Base-by-base conservation (phyloP, 2,888 invertebrate genomes). In the Falcaria lacertinaria region DNA sequence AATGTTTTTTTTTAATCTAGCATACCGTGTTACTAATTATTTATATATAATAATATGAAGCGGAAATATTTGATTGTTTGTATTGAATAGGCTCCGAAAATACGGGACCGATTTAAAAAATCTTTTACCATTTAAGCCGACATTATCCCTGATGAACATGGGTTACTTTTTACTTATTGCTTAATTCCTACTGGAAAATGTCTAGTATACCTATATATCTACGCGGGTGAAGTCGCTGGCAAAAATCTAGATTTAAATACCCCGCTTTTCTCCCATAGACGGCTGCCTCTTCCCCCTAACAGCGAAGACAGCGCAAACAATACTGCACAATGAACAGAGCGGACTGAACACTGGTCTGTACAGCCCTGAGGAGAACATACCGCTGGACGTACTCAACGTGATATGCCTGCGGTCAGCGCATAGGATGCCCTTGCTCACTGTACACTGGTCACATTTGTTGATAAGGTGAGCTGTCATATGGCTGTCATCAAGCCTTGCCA, bases 381-480 rank as follows among this genome's bases (percentile, higher is more conserved):
- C 90, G 0, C 57, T 93, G 15, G 83, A 88, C 15, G 72, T 83
- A 28, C 80, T 93, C 4, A 93, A 92, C 54, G 51, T 80, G 13
- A 80, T 90, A 34, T 93, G 94, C 69, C 55, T 93, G 37, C 80
- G 80, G 42, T 84, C 85, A 1, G 91, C 92, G 51, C 94, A 95
- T 5, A 80, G 92, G 4, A 72, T 95, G 57, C 96, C 96, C 0
- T 74, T 93, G 42, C 76, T 96, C 36, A 92, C 93, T 2, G 91
- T 94, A 41, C 93, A 95, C 56, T 96, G 96, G 96, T 93, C 93
- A 41, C 94, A 95, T 75, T 79, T 96, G 33, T 86, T 96, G 56
- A 93, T 93, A 45, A 69, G 83, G 83, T 82, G 52, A 50, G 41
- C 48, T 28, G 3, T 8, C 7, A 8, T 25, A 25, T 8, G 6